Evolutionary conservation across 2,797 vertebrate genomes (phyloP).

Genomic region (Lacerta agilis): DNA sequence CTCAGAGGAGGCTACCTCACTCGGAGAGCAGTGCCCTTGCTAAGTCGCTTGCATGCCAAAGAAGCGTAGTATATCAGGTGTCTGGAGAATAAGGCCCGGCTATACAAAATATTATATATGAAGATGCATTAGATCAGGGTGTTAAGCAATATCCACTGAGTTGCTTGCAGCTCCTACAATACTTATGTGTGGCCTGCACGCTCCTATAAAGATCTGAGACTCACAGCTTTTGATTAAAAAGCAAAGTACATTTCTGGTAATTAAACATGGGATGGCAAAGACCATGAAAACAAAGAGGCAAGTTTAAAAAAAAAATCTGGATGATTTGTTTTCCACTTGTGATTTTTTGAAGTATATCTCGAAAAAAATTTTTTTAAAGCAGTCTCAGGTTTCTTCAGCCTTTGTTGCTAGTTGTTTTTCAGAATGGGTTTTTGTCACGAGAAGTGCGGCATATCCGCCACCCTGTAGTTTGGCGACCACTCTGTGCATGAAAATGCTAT

Average conservation of each 20-base stretch:
- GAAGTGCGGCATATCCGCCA: neutral
- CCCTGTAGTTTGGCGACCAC: neutral
- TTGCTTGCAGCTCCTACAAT: neutral
- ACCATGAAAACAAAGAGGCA: neutral
- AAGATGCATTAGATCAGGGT: constrained; percentile 56
- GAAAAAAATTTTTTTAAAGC: constrained; percentile 4
- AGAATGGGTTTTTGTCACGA: neutral
- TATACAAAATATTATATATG: constrained; percentile 46
- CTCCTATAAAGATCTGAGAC: neutral
- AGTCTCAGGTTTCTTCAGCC: constrained; percentile 1
- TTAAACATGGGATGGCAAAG: neutral
- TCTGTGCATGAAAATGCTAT: neutral
- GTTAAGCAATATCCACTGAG: neutral
- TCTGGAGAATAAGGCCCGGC: constrained; percentile 61
- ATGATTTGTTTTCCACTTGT: neutral
- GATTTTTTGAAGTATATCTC: neutral
- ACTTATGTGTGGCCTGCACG: neutral
- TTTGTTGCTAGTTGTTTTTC: neutral
- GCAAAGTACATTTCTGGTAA: constrained; percentile 1
- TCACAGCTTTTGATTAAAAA: neutral
- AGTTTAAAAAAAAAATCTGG: neutral
- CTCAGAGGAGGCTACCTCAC: constrained; percentile 83
- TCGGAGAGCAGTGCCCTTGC: constrained; percentile 78
- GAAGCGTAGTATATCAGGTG: constrained; percentile 39
- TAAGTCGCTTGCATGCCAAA: constrained; percentile 73